Conservation (phyloP, 2,797 vertebrate species). For the Silurus aristotelis region DNA sequence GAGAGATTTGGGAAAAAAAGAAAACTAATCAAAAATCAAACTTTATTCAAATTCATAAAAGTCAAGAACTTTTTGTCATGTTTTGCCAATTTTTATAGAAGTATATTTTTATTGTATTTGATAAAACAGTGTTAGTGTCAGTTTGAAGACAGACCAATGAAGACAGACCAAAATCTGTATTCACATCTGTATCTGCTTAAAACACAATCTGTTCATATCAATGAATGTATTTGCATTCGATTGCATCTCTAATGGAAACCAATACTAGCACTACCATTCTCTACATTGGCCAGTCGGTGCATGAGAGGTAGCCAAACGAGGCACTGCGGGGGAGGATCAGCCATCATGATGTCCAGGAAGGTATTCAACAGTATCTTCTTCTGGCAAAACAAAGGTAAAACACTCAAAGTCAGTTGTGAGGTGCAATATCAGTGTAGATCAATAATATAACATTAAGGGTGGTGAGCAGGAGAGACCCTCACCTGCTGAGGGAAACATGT, state of each 20-base stretch:
- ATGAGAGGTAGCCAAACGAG: conserved; percentile 97
- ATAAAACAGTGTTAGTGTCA: not conserved
- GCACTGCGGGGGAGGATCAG: conserved; percentile 96
- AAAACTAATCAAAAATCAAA: too few relatives aligned
- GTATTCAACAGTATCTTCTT: conserved; percentile 95
- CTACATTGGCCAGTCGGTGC: conserved; percentile 96
- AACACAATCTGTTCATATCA: not conserved
- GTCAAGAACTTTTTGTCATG: not conserved
- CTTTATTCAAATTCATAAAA: not conserved
- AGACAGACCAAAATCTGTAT: not conserved
- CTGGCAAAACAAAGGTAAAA: conserved; percentile 68
- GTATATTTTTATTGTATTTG: not conserved
- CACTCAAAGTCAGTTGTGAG: conserved; percentile 16
- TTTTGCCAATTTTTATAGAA: not conserved
- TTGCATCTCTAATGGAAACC: not conserved
- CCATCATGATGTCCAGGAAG: conserved; percentile 95
- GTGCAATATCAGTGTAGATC: not conserved
- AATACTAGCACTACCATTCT: conserved; percentile 80
- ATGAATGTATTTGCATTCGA: too few relatives aligned
- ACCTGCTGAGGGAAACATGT: conserved; percentile 96
- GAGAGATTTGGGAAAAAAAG: too few relatives aligned
- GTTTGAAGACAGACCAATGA: not conserved
- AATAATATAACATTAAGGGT: not conserved
- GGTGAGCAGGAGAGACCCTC: conserved; percentile 41
- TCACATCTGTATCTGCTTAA: not conserved